Evolutionary conservation across 1,140 invertebrate genomes (phyloP), one percentile per base, ranked within the genome.

Genomic region (Hirudo medicinalis): DNA sequence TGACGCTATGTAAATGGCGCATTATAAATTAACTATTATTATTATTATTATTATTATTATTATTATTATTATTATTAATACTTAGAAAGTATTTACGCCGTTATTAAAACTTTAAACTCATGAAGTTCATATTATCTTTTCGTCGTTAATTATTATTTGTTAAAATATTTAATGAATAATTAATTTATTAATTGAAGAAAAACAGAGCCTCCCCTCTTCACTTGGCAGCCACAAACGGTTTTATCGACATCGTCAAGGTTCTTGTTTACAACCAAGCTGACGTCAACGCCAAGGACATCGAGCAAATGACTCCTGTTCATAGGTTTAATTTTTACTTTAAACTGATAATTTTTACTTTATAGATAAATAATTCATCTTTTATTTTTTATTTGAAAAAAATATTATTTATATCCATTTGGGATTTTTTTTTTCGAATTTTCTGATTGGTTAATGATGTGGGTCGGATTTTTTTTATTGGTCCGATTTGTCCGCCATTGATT

Each of bases 281-380:
- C 9, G 63, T 73, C 17, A 71, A 75, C 72, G 11, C 36, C 17
- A 32, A 54, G n/a, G 74, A 75, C 67, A 49, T 32, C 25, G 74
- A 75, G 13, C 72, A 73, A 57, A 71, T 75, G 74, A 75, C 74
- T 40, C 74, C 74, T 9, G 40, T 73, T 29, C 74, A 75, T 43
- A 75, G 70, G 74, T 74, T 67, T 66, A 60, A 60, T 63, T 36
- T 13, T 29, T 36, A 15, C 9, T 60, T 60, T 4, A 60, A 40
- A 40, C 11, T 6, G 11, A 40, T 49, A 49, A 15, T 49, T 49
- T 15, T 49, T 49, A 49, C 1, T 8, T 49, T 5, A 49, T 36
- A 3, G 6, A 36, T 36, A 36, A 36, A 3, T 36, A 36, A 36
- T 36, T 36, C 32, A 36, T 36, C 6, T 2, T 36, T 36, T 36